phyloP scores from a whole-genome alignment of 2,113 vertebrate species.

The Coreoperca whiteheadi region DNA sequence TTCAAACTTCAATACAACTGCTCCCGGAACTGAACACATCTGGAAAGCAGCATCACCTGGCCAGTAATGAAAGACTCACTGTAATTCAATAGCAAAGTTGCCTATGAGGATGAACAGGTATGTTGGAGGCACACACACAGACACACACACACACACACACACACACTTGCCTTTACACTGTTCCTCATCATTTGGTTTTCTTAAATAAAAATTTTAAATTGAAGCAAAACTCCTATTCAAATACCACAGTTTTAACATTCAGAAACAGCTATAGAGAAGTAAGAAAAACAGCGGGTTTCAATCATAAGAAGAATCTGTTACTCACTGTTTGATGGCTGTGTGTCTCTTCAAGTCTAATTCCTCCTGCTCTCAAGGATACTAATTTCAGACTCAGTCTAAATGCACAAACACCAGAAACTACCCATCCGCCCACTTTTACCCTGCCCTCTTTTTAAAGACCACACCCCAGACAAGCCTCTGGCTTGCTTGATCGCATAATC shows the following conservation, averaged over 20 bases:
- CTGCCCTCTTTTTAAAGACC: slow-evolving; percentile 67
- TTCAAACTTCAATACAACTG: not conserved
- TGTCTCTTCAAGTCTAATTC: slow-evolving; percentile 62
- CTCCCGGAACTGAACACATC: not conserved
- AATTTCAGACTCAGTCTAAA: slow-evolving; percentile 70
- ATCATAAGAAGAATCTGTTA: slow-evolving; percentile 18
- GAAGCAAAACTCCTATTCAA: not conserved
- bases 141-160: not conserved
- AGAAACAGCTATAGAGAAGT: not conserved
- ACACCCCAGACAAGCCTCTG: slow-evolving; percentile 73
- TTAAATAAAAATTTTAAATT: not conserved
- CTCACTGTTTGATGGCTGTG: slow-evolving; percentile 63
- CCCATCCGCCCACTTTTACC: slow-evolving; percentile 69
- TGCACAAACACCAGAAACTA: slow-evolving; percentile 64
- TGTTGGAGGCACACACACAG: not conserved
- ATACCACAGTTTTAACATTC: not conserved
- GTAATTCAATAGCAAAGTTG: not conserved
- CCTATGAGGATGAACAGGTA: slow-evolving; percentile 1
- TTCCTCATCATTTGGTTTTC: not conserved
- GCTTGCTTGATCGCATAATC: slow-evolving; percentile 47
- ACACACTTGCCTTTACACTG: not conserved
- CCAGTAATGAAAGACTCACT: too few relatives aligned
- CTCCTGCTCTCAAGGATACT: slow-evolving; percentile 63
- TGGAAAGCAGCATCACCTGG: slow-evolving; percentile 6
- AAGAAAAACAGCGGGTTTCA: not conserved